Base-by-base conservation (phyloP, 2,797 vertebrate genomes). In the Coilia nasus region DNA sequence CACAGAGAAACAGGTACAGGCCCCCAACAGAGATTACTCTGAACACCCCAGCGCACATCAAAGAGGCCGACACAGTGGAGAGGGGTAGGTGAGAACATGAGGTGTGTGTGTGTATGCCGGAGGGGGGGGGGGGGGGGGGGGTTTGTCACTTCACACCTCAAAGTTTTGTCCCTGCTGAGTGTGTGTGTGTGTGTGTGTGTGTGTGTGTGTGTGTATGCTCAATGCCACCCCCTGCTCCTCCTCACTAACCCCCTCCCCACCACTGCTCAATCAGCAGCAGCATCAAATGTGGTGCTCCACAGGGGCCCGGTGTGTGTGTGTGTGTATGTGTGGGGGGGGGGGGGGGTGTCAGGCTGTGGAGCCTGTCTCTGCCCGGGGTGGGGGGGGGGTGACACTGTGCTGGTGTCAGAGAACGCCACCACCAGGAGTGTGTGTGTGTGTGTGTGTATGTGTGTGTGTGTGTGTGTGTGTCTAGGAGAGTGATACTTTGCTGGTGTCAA, bases 401-500 rank as follows among this genome's bases (percentile, higher is more conserved):
- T 21, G 57, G 57, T 59, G 57, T 59, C 57, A 59, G 57, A 59
- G 57, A 17, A 5, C 57, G 21, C 10, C 50, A 54, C 50, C 5
- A 54, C 50, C 50, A 3, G 50, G 2, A 10, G 50, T 54, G 50
- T 54, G 50, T 54, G 50, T 54, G 50, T 54, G 50, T 54, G 50
- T 54, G 50, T 54, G 50, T 54, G 50, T 54, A 6, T 54, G 2
- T 54, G 50, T 54, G 50, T 54, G 50, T 54, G 7, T 54, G 50
- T 54, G 50, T 54, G 50, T 54, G 50, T 54, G 50, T 54, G 50
- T 54, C 2, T 54, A 6, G 2, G 50, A 2, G 50, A 2, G 50
- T 54, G 50, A 2, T 62, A 81, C 64, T 87, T 85, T 84, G 87
- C 80, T n/a, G n/a, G 84, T 75, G 71, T 59, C 82, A 41, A 41